Percentiles rank a stretch among this genome's conserved stretches.
These are phyloP conservation scores for Lasioglossum leucozonium DNA, from an alignment of 2,888 invertebrate genomes.

Conservation along the genomic window DNA sequence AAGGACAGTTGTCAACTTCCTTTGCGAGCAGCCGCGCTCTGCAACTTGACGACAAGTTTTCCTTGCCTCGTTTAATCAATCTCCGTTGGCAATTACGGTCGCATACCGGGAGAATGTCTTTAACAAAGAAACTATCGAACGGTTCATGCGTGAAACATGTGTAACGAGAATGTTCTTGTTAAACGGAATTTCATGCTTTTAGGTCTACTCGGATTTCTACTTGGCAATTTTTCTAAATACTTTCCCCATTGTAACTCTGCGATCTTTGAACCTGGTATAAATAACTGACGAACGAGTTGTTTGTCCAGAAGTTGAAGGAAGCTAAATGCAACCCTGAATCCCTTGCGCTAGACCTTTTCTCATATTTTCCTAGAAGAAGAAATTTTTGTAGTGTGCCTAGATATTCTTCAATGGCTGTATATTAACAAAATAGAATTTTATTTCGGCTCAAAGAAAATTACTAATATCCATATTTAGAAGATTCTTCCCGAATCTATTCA, in stretches of 20 bases:
- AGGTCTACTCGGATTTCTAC: neutral
- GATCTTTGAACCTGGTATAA: too few species aligned
- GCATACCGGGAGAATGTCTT: neutral
- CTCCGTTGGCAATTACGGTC: neutral
- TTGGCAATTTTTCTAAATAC: neutral
- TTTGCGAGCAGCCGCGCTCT: neutral
- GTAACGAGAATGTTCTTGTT: neutral
- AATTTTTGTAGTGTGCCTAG: too few species aligned
- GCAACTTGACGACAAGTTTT: constrained; percentile 30
- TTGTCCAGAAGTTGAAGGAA: too few species aligned
- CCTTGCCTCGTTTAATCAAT: constrained; percentile 20
- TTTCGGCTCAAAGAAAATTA: too few species aligned
- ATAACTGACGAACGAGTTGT: too few species aligned
- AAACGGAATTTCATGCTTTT: neutral
- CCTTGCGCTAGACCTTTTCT: too few species aligned
- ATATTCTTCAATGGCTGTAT: too few species aligned
- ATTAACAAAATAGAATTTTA: too few species aligned
- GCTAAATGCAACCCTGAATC: too few species aligned
- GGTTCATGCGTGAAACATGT: neutral
- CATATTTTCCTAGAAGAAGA: too few species aligned
- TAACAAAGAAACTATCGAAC: neutral
- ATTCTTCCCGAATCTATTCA: too few species aligned
- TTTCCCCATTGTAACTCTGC: neutral
- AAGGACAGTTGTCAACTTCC: constrained; percentile 27
- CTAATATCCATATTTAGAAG: too few species aligned